A percentile compares a stretch with the other conserved stretches of the same genome.
Conservation (phyloP, 2,113 vertebrate genomes). For the Thinocorus orbignyianus region DNA sequence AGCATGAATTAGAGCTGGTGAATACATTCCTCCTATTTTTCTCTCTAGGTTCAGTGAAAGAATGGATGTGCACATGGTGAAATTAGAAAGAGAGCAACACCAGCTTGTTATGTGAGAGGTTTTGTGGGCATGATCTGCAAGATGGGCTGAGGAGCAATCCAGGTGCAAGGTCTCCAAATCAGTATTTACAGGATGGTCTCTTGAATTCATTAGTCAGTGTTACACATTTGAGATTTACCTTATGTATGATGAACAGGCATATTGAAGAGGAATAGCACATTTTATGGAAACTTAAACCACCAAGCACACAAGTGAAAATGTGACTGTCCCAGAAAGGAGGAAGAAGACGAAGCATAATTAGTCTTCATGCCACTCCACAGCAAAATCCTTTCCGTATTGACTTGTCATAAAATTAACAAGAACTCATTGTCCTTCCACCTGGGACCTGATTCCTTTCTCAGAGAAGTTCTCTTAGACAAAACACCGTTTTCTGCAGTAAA, state of each 20-base stretch:
- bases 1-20: background rate
- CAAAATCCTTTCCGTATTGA: background rate
- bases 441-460: background rate
- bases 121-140: background rate
- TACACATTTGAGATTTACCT: background rate
- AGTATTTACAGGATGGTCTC: background rate
- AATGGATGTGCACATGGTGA: background rate
- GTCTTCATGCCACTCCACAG: background rate
- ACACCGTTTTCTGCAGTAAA: background rate
- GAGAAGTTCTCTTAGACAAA: background rate
- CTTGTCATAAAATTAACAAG: background rate
- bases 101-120: background rate
- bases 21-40: background rate
- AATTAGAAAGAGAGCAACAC: constrained; percentile 38
- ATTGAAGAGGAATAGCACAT: background rate
- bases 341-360: background rate
- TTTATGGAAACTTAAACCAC: background rate
- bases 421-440: background rate
- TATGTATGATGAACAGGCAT: background rate
- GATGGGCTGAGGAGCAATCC: background rate
- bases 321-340: background rate
- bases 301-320: background rate
- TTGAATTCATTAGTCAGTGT: background rate
- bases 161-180: background rate
- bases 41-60: constrained; percentile 17